Conservation (phyloP, 2,888 invertebrate genomes). For the Amphimallon solstitiale region DNA sequence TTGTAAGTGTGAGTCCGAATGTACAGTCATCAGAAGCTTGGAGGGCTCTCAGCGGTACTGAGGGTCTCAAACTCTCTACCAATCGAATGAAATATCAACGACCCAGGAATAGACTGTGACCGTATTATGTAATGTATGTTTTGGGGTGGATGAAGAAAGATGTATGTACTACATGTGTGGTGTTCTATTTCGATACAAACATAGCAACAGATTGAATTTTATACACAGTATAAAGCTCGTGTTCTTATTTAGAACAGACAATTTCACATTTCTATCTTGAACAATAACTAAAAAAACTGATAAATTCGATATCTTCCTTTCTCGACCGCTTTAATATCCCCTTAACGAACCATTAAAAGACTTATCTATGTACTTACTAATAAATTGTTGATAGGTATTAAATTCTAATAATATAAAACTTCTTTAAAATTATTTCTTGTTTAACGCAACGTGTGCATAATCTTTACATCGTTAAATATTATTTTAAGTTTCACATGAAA, state of each 20-base stretch:
- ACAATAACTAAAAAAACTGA: too few relatives aligned
- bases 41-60: slow-evolving; percentile 23
- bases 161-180: not conserved
- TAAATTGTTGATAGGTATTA: too few relatives aligned
- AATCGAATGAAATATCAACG: slow-evolving; percentile 14
- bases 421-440: too few relatives aligned
- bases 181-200: slow-evolving; percentile 20
- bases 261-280: too few relatives aligned
- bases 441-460: too few relatives aligned
- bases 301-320: too few relatives aligned
- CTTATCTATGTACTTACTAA: too few relatives aligned
- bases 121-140: slow-evolving; percentile 16
- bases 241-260: not conserved
- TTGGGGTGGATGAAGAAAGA: slow-evolving; percentile 1
- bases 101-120: slow-evolving; percentile 30
- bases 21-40: slow-evolving; percentile 30
- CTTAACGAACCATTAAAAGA: too few relatives aligned
- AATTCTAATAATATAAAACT: too few relatives aligned
- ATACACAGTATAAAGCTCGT: not conserved
- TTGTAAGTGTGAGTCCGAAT: slow-evolving; percentile 31
- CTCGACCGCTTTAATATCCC: too few relatives aligned
- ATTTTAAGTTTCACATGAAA: too few relatives aligned
- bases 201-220: slow-evolving; percentile 22
- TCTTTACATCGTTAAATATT: too few relatives aligned
- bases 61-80: slow-evolving; percentile 26